Evolutionary conservation across 2,113 vertebrate species (phyloP).

Genomic region (Eolophus roseicapilla): DNA sequence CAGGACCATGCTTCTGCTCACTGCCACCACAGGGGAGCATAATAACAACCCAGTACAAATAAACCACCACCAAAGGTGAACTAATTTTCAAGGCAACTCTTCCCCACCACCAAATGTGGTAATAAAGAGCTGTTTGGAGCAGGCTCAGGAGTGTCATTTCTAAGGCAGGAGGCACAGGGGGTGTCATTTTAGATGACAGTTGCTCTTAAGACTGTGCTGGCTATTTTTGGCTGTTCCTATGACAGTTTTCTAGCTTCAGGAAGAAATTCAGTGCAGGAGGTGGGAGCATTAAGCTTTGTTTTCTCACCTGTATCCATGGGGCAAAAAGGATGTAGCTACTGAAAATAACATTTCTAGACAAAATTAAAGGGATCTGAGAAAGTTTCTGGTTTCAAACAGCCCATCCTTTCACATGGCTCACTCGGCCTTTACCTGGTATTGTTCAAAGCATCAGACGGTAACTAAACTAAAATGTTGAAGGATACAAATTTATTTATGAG

Average conservation of each 20-base stretch:
- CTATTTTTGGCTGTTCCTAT: not conserved
- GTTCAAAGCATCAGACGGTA: not conserved
- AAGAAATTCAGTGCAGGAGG: not conserved
- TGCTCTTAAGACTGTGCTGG: not conserved
- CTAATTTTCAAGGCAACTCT: not conserved
- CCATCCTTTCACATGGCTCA: not conserved
- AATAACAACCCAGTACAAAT: not conserved
- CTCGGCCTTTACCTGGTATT: not conserved
- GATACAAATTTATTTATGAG: not conserved
- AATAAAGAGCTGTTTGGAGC: not conserved
- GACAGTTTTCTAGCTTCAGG: not conserved
- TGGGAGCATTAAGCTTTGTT: not conserved
- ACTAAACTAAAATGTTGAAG: not conserved
- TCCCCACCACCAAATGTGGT: not conserved
- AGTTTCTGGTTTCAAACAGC: not conserved
- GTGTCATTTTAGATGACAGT: not conserved
- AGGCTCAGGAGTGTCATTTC: not conserved
- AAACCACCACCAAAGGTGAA: not conserved
- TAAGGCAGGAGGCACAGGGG: not conserved
- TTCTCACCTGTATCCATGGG: not conserved
- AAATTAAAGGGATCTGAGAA: not conserved
- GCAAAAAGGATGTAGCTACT: not conserved
- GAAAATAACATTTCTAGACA: not conserved
- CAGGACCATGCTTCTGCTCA: not conserved
- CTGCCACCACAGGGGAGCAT: accelerated